Base-by-base conservation (phyloP, 2,113 vertebrate species). In the Solea solea region DNA sequence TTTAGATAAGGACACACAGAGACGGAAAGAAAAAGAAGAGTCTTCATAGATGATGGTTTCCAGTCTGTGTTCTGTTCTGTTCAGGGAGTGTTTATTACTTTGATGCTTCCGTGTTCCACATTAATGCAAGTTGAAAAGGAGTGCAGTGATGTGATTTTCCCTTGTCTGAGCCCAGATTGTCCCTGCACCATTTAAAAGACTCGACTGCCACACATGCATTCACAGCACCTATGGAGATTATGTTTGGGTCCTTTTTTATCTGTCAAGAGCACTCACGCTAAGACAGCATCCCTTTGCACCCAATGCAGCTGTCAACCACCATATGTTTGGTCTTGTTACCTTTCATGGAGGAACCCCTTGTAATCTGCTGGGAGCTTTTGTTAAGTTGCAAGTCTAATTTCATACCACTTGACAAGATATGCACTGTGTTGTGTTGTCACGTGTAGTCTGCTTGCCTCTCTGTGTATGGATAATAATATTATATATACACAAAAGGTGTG, bases 221-320 rank as follows among this genome's bases (percentile, higher is more conserved):
- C 76, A 86, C 64, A 75, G 75, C 77, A 81, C 87, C 87, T 83
- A 85, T 79, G 80, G 86, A 91, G 84, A 88, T 86, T 69, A 64
- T 54, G 54, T 58, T 69, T 28, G 34, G 9, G 45, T 4, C 14
- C 12, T 58, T 34, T 73, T 78, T 84, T 61, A 83, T 90, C 85
- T 81, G 87, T 89, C 89, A 87, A 70, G 61, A 82, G 80, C 87
- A 69, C 79, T 82, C 11, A n/a, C 34, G 59, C 61, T 62, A 61
- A 83, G 63, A 76, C 54, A 15, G 58, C 55, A 73, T 89, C 71
- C 77, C 82, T 78, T 70, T 77, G 84, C 81, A 72, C 55, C 70
- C 54, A 66, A 57, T 81, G 82, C 81, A 83, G 81, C 80, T 86
- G 89, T 91, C 86, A 86, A 45, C 50, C 44, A 67, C 81, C 87